phyloP scores from a whole-genome alignment of 1,140 invertebrate species.

The Adelges cooleyi region DNA sequence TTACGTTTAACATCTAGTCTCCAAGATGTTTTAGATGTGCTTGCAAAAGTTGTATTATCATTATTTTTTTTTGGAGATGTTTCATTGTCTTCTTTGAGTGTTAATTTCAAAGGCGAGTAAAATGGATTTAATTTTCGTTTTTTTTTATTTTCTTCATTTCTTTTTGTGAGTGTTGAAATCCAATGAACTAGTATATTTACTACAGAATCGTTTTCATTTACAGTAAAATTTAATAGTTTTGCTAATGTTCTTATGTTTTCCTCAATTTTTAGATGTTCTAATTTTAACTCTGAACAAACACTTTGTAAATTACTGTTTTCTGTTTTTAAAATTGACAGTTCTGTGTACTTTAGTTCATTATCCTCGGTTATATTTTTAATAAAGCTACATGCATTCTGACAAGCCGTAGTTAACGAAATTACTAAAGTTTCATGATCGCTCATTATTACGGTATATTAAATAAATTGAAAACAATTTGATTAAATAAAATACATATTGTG shows the following conservation, averaged over 20 bases:
- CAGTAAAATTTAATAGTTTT: not conserved
- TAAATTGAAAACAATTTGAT: too few species aligned
- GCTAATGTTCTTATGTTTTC: conserved; percentile 3
- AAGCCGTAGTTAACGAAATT: not conserved
- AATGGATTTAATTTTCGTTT: conserved; percentile 10
- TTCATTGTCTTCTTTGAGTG: conserved; percentile 3
- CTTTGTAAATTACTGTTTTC: not conserved
- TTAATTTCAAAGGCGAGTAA: conserved; percentile 20
- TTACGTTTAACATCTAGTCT: conserved; percentile 8
- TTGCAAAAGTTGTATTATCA: not conserved
- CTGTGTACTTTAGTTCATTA: not conserved
- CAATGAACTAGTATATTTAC: not conserved
- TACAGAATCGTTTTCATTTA: not conserved
- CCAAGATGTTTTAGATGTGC: not conserved
- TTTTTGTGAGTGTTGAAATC: not conserved
- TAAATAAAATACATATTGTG: too few species aligned
- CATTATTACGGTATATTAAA: too few species aligned
- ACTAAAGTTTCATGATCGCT: not conserved
- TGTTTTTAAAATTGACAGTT: not conserved
- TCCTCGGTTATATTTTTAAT: not conserved
- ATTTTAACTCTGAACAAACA: not conserved
- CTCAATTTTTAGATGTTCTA: not conserved
- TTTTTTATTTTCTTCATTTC: not conserved
- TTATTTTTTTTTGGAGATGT: not conserved
- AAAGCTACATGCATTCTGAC: conserved; percentile 6